Percentiles rank a stretch among this genome's conserved stretches.
These are phyloP conservation scores for Camponotus pennsylvanicus DNA, from an alignment of 1,140 invertebrate genomes.

Conservation along the genomic window DNA sequence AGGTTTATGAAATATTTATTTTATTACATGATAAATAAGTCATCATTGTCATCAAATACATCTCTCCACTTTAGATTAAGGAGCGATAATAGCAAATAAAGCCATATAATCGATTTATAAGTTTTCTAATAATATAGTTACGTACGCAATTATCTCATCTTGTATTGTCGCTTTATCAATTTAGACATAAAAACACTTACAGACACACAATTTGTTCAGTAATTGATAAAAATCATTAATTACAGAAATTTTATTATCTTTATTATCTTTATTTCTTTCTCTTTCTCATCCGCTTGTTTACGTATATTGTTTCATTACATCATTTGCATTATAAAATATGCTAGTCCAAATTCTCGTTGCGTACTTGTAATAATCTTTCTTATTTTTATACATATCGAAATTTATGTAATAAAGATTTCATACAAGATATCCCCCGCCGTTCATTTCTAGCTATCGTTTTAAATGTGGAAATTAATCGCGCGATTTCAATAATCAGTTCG, in stretches of 20 bases:
- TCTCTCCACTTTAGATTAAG: slow-evolving; percentile 51
- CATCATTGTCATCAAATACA: slow-evolving; percentile 24
- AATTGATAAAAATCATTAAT: slow-evolving; percentile 22
- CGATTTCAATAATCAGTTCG: slow-evolving; percentile 63
- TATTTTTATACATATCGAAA: not conserved
- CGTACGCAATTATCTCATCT: slow-evolving; percentile 21
- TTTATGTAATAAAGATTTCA: not conserved
- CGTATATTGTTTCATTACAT: not conserved
- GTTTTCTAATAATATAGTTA: slow-evolving; percentile 24
- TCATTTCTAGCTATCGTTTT: slow-evolving; percentile 55
- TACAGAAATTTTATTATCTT: not conserved
- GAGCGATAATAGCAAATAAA: slow-evolving; percentile 41
- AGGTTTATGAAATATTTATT: slow-evolving; percentile 43
- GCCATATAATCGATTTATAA: slow-evolving; percentile 47
- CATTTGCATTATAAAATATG: not conserved
- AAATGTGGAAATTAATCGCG: slow-evolving; percentile 57
- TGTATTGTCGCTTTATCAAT: slow-evolving; percentile 36
- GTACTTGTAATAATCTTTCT: slow-evolving; percentile 9
- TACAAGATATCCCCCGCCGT: not conserved
- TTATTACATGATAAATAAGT: slow-evolving; percentile 44
- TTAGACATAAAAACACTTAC: not conserved
- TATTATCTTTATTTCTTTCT: not conserved
- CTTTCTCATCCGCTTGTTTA: not conserved
- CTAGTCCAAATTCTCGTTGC: not conserved
- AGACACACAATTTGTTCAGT: not conserved